phyloP scores from a whole-genome alignment of 2,888 invertebrate genomes.

The Geotrupes spiniger region DNA sequence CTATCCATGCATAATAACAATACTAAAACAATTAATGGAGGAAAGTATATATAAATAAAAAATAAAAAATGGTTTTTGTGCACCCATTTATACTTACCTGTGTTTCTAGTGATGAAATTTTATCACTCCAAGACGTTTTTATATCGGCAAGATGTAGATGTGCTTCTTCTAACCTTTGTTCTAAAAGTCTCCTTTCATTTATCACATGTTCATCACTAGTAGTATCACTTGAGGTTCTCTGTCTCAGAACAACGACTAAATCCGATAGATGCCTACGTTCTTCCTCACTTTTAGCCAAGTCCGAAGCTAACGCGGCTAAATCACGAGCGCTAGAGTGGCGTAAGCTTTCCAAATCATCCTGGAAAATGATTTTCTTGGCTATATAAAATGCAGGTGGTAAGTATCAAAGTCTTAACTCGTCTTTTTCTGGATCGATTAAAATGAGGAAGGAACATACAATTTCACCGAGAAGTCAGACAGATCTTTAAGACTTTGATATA shows the following conservation, averaged over 20 bases:
- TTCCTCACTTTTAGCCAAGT: slow-evolving; percentile 71
- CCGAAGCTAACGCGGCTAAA: slow-evolving; percentile 64
- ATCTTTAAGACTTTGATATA: background rate
- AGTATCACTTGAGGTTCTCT: slow-evolving; percentile 47
- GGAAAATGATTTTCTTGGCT: slow-evolving; percentile 22
- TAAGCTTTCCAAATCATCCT: slow-evolving; percentile 78
- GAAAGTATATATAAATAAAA: background rate
- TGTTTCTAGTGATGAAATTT: slow-evolving; percentile 84
- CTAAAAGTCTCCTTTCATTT: slow-evolving; percentile 65
- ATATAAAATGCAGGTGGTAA: too few relatives aligned
- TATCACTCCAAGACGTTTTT: slow-evolving; percentile 89
- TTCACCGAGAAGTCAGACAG: background rate
- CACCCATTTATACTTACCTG: slow-evolving; percentile 59
- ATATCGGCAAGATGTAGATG: slow-evolving; percentile 85
- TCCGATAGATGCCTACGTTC: slow-evolving; percentile 70
- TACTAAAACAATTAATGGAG: background rate
- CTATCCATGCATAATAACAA: background rate
- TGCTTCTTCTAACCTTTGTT: slow-evolving; percentile 78
- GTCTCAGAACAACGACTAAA: slow-evolving; percentile 58
- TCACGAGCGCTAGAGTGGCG: slow-evolving; percentile 73
- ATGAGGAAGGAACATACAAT: background rate
- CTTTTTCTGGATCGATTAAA: background rate
- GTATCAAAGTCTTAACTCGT: too few relatives aligned
- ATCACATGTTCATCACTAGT: slow-evolving; percentile 56
- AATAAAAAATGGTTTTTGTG: too few relatives aligned